Percentiles rank a stretch among this genome's conserved stretches.
These are phyloP conservation scores for Polydrusus pterygomalis DNA, from an alignment of 2,888 invertebrate genomes.

Conservation along the genomic window DNA sequence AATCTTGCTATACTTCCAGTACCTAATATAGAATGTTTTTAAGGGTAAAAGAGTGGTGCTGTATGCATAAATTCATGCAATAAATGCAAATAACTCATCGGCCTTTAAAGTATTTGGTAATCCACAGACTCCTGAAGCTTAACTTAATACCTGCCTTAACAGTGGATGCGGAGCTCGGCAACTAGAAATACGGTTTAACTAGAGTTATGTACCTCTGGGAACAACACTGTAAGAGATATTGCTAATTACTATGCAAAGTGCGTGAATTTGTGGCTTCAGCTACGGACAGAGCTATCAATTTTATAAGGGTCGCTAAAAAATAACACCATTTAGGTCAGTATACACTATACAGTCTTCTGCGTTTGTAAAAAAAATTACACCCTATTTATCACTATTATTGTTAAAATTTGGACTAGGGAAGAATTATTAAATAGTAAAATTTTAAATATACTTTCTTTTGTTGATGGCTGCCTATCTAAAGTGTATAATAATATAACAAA, in stretches of 20 bases:
- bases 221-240: conserved; percentile 61
- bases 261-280: conserved; percentile 60
- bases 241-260: conserved; percentile 65
- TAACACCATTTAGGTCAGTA: no score
- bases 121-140: conserved; percentile 46
- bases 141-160: conserved; percentile 63
- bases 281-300: conserved; percentile 32
- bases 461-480: no score
- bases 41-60: not conserved
- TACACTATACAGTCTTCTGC: not conserved
- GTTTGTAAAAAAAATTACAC: no score
- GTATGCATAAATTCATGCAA: conserved; percentile 23
- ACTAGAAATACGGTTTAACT: conserved; percentile 62
- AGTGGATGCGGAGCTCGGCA: conserved; percentile 58
- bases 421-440: no score
- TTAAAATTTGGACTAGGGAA: no score
- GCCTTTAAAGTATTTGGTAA: conserved; percentile 32
- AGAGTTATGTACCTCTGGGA: conserved; percentile 61
- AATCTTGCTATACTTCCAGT: no score
- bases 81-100: conserved; percentile 46
- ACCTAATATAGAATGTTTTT: not conserved
- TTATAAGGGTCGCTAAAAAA: conserved; percentile 9
- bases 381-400: no score
- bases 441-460: no score
- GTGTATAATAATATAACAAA: no score